Percentiles rank a stretch among this genome's conserved stretches.
These are phyloP conservation scores for Drosophila serrata DNA, from an alignment of 1,140 invertebrate species.

Conservation along the genomic window DNA sequence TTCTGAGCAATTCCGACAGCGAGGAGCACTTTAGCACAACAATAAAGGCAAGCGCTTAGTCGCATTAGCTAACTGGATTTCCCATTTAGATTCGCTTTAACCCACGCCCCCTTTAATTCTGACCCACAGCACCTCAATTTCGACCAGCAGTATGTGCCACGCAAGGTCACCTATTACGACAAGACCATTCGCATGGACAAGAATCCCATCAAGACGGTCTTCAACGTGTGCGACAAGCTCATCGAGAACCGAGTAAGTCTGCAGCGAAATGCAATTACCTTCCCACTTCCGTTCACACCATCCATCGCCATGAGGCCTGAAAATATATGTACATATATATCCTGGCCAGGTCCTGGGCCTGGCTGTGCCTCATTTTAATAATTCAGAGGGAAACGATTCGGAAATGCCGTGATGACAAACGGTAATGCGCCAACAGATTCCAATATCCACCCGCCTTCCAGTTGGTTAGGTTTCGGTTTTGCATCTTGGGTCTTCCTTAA, in stretches of 20 bases:
- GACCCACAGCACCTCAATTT: conserved; percentile 88
- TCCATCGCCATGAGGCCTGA: conserved; percentile 4
- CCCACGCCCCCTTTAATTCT: conserved; percentile 1
- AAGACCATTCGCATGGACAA: conserved; percentile 96
- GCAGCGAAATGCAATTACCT: conserved; percentile 61
- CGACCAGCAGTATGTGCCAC: conserved; percentile 91
- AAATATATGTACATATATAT: conserved; percentile 1
- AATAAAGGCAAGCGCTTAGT: conserved; percentile 89
- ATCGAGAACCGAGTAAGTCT: conserved; percentile 90
- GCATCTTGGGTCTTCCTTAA: background rate
- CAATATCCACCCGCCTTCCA: conserved; percentile 54
- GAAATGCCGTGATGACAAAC: conserved; percentile 70
- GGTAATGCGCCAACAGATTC: conserved; percentile 59
- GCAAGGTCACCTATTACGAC: conserved; percentile 93
- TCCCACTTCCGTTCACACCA: conserved; percentile 29
- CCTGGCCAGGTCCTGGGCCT: conserved; percentile 3
- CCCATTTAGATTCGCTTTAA: conserved; percentile 24
- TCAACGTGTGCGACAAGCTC: conserved; percentile 96
- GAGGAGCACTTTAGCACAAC: conserved; percentile 91
- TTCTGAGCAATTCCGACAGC: conserved; percentile 93
- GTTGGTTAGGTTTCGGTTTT: conserved; percentile 10
- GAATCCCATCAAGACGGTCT: conserved; percentile 97
- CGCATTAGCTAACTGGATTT: conserved; percentile 39
- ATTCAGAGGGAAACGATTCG: conserved; percentile 72
- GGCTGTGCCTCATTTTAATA: conserved; percentile 63